These are phyloP conservation scores for Willowsia nigromaculata DNA, from an alignment of 2,888 invertebrate species.

Conservation along the genomic window DNA sequence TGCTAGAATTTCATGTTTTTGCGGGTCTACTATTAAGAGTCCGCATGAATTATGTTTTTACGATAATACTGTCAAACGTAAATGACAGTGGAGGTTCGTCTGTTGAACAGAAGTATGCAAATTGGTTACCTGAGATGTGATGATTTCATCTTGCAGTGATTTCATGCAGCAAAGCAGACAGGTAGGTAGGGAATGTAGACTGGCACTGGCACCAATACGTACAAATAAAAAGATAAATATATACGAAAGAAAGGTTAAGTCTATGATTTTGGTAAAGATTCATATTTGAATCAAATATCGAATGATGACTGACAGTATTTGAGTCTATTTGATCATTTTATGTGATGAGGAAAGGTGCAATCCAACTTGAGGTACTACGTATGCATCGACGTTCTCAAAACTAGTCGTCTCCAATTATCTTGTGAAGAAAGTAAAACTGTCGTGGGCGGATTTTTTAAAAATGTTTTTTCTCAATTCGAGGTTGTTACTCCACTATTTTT, in stretches of 20 bases:
- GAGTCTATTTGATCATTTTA: constrained; percentile 9
- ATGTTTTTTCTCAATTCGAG: constrained; percentile 16
- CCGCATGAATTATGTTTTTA: neutral
- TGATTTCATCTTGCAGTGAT: constrained; percentile 34
- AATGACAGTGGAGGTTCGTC: constrained; percentile 33
- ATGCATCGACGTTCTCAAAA: neutral
- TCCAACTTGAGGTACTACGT: constrained; percentile 25
- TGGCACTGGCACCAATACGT: neutral
- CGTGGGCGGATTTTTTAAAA: constrained; percentile 59
- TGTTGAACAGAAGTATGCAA: constrained; percentile 49
- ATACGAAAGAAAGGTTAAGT: constrained; percentile 23
- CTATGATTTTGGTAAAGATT: neutral
- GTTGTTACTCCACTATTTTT: constrained; percentile 36
- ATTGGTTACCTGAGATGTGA: constrained; percentile 59
- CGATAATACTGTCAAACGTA: constrained; percentile 34
- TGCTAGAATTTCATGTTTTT: neutral
- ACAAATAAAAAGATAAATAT: constrained; percentile 3
- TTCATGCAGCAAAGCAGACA: constrained; percentile 50
- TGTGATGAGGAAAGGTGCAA: constrained; percentile 40
- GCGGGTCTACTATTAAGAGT: neutral
- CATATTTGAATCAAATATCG: constrained; percentile 13
- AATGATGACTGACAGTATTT: constrained; percentile 50
- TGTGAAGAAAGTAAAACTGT: constrained; percentile 45
- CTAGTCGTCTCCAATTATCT: neutral
- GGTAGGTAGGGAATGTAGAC: constrained; percentile 36